These are phyloP conservation scores for Pediacus dermestoides DNA, from an alignment of 2,888 invertebrate species.

Conservation along the genomic window DNA sequence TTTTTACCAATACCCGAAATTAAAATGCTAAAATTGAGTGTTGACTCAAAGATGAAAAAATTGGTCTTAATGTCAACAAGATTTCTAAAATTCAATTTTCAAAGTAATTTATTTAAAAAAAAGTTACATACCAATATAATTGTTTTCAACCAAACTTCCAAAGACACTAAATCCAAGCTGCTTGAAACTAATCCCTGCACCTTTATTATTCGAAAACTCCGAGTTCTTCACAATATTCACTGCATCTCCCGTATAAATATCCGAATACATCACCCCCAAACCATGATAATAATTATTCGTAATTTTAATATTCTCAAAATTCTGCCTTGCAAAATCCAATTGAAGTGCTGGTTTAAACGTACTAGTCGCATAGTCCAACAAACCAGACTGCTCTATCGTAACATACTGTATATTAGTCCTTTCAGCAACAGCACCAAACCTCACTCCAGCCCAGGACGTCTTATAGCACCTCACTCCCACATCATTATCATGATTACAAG, in stretches of 20 bases:
- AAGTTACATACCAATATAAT: conserved; percentile 78
- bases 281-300: conserved; percentile 89
- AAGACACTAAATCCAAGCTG: conserved; percentile 79
- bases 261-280: conserved; percentile 89
- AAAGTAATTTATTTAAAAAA: too few species aligned
- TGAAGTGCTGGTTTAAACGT: conserved; percentile 85
- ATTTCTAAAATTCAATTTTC: too few species aligned
- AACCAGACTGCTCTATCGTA: conserved; percentile 86
- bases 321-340: conserved; percentile 80
- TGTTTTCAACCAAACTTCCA: conserved; percentile 77
- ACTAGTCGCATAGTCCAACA: conserved; percentile 88
- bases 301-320: conserved; percentile 76
- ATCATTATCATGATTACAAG: conserved; percentile 81
- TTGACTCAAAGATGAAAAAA: too few species aligned
- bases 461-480: conserved; percentile 87
- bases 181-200: conserved; percentile 86
- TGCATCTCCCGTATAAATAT: conserved; percentile 82
- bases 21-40: too few species aligned
- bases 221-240: conserved; percentile 80
- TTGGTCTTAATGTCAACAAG: too few species aligned
- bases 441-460: conserved; percentile 90
- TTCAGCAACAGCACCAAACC: conserved; percentile 85
- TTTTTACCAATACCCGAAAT: too few species aligned
- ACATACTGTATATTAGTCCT: conserved; percentile 83
- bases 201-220: conserved; percentile 78